Percentiles rank a stretch among this genome's conserved stretches.
Evolutionary conservation across 1,140 invertebrate species (phyloP).

Genomic region (Solenopsis fugax): DNA sequence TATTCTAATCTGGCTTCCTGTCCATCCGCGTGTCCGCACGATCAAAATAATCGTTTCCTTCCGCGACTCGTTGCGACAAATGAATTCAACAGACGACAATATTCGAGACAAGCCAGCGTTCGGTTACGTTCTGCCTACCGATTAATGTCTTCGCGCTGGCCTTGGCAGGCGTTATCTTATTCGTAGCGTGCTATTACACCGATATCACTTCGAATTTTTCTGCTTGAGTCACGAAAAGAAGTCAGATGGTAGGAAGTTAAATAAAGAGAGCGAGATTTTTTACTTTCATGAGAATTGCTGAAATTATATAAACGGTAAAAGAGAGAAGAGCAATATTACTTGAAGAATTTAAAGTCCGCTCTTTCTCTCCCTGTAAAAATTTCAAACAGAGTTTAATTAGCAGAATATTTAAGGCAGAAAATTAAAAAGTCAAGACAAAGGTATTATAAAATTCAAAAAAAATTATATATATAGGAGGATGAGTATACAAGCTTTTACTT

Average conservation of each 20-base stretch:
- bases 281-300: not conserved
- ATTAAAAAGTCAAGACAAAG: not conserved
- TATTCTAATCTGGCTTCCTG: constrained; percentile 40
- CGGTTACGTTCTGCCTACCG: constrained; percentile 21
- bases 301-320: constrained; percentile 11
- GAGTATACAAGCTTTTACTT: not conserved
- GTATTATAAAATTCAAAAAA: constrained; percentile 12
- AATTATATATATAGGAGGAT: not conserved
- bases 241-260: not conserved
- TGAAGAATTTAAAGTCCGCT: not conserved
- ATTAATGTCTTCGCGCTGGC: constrained; percentile 55
- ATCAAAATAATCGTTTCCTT: constrained; percentile 36
- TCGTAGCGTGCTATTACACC: constrained; percentile 52
- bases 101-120: constrained; percentile 30
- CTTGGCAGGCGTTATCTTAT: constrained; percentile 71
- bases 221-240: constrained; percentile 13
- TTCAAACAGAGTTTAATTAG: not conserved
- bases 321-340: not conserved
- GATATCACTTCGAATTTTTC: constrained; percentile 36
- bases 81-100: constrained; percentile 50
- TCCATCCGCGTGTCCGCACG: not conserved
- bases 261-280: constrained; percentile 3
- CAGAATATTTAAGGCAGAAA: constrained; percentile 13
- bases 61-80: not conserved
- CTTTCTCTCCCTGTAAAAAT: not conserved